Evolutionary conservation across 1,140 invertebrate species (phyloP), one percentile per base, ranked within the genome.

Genomic region (Alviniconcha marisindica): DNA sequence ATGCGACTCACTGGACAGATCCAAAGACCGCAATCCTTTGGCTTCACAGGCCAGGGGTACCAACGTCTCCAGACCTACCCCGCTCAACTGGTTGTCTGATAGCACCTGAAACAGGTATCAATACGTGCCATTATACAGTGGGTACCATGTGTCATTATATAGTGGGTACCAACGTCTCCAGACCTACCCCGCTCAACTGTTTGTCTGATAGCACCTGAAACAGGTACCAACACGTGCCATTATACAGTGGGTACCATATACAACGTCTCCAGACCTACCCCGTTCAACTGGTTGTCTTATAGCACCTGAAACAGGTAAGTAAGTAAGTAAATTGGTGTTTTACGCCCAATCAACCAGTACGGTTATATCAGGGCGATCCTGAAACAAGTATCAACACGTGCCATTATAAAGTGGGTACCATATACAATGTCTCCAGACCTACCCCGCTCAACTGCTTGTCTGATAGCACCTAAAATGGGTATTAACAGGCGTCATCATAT

Each of bases 61-160:
- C 31, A 76, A 51, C 7, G 18, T 33, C n/a, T 76, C 73, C 40
- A 76, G 44, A 5, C 42, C 73, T 42, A n/a, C 42, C 7, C 73
- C 73, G 36, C 31, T 76, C 44, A 76, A 24, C 24, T 54, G 40
- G 44, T 76, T 76, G 44, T 76, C 44, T 2, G 73, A 48, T 5
- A 76, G 73, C 73, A 76, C 73, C 73, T 76, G 44, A 12, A 71
- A 40, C 71, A 74, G 1, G n/a, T n/a, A n/a, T n/a, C n/a, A n/a
- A n/a, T 36, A 36, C 31, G 28, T 14, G 33, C 28, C 31, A 66
- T 10, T 21, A 12, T n/a, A 66, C 7, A 5, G n/a, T 31, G 7
- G n/a, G 60, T 28, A 14, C 18, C 18, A 14, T 66, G 48, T 21
- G 10, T 51, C 48, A 7, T 51, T 51, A 7, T 12, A 21, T 66